These are phyloP conservation scores for Lasioglossum figueresi DNA, from an alignment of 2,888 invertebrate species.

Conservation along the genomic window DNA sequence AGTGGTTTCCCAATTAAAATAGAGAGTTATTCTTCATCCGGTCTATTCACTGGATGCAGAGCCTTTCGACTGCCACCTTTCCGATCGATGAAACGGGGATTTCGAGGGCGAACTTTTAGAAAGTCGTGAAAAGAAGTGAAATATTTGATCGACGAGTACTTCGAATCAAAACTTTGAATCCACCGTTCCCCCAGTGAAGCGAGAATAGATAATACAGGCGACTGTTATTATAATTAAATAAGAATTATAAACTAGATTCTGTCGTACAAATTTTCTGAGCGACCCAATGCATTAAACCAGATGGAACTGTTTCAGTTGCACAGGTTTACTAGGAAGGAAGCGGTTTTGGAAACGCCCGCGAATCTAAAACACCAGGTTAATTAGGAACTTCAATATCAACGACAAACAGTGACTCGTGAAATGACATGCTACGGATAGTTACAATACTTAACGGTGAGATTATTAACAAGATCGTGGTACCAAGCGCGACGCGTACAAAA, in stretches of 20 bases:
- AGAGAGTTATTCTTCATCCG: slow-evolving; percentile 2
- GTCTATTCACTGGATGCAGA: background rate
- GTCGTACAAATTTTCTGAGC: too few species aligned
- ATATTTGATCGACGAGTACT: background rate
- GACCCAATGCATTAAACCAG: background rate
- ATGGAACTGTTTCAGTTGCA: background rate
- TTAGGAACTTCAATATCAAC: background rate
- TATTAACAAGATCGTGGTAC: background rate
- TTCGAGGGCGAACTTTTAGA: background rate
- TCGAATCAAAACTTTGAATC: background rate
- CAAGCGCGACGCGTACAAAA: background rate
- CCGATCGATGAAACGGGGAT: slow-evolving; percentile 5
- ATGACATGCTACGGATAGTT: background rate
- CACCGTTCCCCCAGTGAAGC: background rate
- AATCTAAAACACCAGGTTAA: too few species aligned
- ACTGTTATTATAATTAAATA: background rate
- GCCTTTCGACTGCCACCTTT: background rate
- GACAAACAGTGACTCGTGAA: background rate
- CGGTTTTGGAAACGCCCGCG: too few species aligned
- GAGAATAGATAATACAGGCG: background rate
- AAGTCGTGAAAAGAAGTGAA: background rate
- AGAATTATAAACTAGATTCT: background rate
- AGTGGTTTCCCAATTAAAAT: background rate
- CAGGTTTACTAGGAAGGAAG: too few species aligned
- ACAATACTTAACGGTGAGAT: background rate